Percentiles rank a stretch among this genome's conserved stretches.
phyloP scores from a whole-genome alignment of 2,888 invertebrate genomes.

The Pseudanteris insignis region DNA sequence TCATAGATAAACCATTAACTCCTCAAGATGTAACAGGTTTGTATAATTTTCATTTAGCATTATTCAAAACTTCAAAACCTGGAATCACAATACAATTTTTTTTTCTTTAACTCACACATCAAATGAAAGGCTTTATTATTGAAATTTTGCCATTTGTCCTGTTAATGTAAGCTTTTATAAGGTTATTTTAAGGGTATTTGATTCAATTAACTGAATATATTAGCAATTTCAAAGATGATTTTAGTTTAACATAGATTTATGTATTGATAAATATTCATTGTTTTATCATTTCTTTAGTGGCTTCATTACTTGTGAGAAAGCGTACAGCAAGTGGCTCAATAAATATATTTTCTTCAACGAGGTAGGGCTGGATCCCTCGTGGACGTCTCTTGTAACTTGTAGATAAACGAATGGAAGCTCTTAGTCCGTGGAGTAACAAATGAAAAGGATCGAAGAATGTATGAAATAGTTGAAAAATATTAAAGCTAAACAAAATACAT shows the following conservation, averaged over 20 bases:
- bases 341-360: slow-evolving; percentile 77
- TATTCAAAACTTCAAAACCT: too few relatives aligned
- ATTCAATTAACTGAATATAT: not conserved
- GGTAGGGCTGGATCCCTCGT: slow-evolving; percentile 70
- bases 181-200: not conserved
- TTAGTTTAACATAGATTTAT: too few relatives aligned
- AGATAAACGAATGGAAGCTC: slow-evolving; percentile 46
- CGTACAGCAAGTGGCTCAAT: slow-evolving; percentile 78
- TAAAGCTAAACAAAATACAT: too few relatives aligned
- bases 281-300: slow-evolving; percentile 76
- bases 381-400: slow-evolving; percentile 51
- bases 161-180: not conserved
- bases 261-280: not conserved
- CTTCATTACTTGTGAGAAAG: slow-evolving; percentile 77
- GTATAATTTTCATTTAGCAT: too few relatives aligned
- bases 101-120: too few relatives aligned
- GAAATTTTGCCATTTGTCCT: not conserved
- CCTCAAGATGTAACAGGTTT: slow-evolving; percentile 82
- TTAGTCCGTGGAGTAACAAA: too few relatives aligned
- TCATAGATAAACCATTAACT: slow-evolving; percentile 78
- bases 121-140: too few relatives aligned
- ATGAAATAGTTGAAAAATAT: too few relatives aligned
- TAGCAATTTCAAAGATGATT: too few relatives aligned
- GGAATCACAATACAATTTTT: too few relatives aligned
- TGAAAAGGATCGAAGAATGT: too few relatives aligned